Conservation (phyloP, 2,888 invertebrate genomes). For the Thera britannica region DNA sequence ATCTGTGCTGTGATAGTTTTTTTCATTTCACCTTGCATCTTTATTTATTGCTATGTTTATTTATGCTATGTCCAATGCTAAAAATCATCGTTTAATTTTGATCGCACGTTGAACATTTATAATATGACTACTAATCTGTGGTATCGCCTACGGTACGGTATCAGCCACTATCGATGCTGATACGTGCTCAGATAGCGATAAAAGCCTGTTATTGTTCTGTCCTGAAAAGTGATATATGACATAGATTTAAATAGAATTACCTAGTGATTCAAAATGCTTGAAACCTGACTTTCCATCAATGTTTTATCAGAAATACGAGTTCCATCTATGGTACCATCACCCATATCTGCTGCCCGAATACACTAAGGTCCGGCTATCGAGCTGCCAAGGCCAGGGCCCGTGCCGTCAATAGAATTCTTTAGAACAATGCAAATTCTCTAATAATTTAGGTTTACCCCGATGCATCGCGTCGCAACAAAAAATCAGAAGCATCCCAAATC, state of each 20-base stretch:
- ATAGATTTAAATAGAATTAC: conserved; percentile 18
- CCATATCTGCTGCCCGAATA: too few species aligned
- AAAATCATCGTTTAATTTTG: conserved; percentile 10
- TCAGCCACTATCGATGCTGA: conserved; percentile 60
- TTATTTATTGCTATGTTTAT: not conserved
- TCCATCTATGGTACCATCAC: too few species aligned
- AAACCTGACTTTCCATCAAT: conserved; percentile 10
- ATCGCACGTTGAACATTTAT: conserved; percentile 7
- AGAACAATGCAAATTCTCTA: conserved; percentile 24
- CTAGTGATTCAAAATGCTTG: conserved; percentile 1
- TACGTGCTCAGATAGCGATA: conserved; percentile 57
- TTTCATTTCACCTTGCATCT: not conserved
- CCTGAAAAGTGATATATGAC: conserved; percentile 13
- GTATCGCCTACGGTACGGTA: conserved; percentile 43
- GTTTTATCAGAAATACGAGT: too few species aligned
- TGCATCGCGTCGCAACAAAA: conserved; percentile 56
- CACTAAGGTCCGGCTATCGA: too few species aligned
- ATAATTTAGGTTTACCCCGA: conserved; percentile 37
- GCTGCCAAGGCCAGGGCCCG: too few species aligned
- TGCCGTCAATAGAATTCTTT: not conserved
- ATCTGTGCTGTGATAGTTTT: not conserved
- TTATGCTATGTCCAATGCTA: not conserved
- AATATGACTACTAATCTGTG: conserved; percentile 17
- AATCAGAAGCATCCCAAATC: conserved; percentile 61
- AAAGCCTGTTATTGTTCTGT: conserved; percentile 33